Evolutionary conservation across 2,888 invertebrate genomes (phyloP), one percentile per base, ranked within the genome.

Genomic region (Litoditis marina): DNA sequence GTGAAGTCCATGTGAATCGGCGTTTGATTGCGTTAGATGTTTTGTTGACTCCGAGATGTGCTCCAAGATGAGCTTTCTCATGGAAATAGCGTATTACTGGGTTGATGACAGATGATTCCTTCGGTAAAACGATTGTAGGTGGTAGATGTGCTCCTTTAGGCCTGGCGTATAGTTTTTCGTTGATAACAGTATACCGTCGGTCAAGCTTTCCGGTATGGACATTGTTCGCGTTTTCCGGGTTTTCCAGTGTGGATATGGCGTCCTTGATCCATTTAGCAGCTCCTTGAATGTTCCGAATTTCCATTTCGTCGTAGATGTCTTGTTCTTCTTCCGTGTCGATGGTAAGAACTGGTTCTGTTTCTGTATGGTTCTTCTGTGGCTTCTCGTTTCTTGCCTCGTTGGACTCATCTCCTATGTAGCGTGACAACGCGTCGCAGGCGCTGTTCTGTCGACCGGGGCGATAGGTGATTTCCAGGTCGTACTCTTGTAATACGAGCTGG

Each of bases 361-460:
- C 28, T 5, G n/a, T n/a, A n/a, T n/a, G n/a, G n/a, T n/a, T n/a
- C n/a, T n/a, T n/a, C n/a, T n/a, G n/a, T n/a, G n/a, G n/a, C n/a
- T n/a, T n/a, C n/a, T n/a, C n/a, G n/a, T n/a, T n/a, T n/a, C n/a
- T n/a, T 27, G 55, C 46, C n/a, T 63, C 63, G 7, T 53, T 51
- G 19, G 28, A 28, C 44, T 63, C 60, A n/a, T 60, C 52, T 22
- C 25, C 22, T 3, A 50, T 42, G 54, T 63, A 60, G 19, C 76
- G 52, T 7, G 60, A 60, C 4, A 76, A 32, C 11, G 60, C 56
- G 31, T 76, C 77, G 34, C 60, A 56, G 1, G 70, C 50, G 4
- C 27, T 22, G 42, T 76, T 76, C 36, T 19, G 25, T 34, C 57
- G 59, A 5, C 77, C 77, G 1, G 57, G 50, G 6, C 76, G 51